Percentiles rank a stretch among this genome's conserved stretches.
Conservation (phyloP, 1,140 invertebrate species). For the Luehdorfia chinensis region DNA sequence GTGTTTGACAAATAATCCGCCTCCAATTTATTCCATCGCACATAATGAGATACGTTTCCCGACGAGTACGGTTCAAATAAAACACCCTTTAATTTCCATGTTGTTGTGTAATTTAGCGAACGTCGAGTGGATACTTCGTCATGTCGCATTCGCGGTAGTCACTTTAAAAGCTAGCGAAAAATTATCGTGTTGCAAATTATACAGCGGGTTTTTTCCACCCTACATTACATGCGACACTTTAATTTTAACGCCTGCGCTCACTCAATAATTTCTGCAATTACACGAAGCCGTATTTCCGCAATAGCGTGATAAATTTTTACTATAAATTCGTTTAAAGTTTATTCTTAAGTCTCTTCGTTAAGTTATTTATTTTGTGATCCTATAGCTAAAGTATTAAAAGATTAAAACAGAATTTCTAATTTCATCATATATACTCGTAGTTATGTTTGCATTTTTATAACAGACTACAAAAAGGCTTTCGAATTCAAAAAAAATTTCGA, state of each 20-base stretch:
- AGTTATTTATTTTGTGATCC: too few relatives aligned
- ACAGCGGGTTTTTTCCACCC: neutral
- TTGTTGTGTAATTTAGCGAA: conserved; percentile 40
- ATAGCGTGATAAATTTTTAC: conserved; percentile 1
- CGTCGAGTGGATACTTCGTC: conserved; percentile 29
- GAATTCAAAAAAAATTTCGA: too few relatives aligned
- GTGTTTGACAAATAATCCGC: conserved; percentile 70
- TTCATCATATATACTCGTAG: too few relatives aligned
- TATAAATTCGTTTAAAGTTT: conserved; percentile 3
- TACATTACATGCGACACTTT: conserved; percentile 2
- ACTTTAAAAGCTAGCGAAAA: conserved; percentile 22
- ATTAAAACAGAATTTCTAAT: too few relatives aligned
- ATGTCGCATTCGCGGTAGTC: conserved; percentile 27
- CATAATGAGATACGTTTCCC: conserved; percentile 66
- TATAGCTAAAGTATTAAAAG: too few relatives aligned
- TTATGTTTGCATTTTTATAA: too few relatives aligned
- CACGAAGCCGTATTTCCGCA: conserved; percentile 5
- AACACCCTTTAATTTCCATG: conserved; percentile 58
- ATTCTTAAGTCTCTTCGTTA: too few relatives aligned
- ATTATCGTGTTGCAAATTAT: conserved; percentile 21
- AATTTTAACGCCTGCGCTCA: conserved; percentile 3
- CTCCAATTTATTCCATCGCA: conserved; percentile 65
- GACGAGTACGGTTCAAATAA: conserved; percentile 52
- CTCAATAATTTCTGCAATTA: conserved; percentile 12
- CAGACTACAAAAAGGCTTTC: too few relatives aligned